Base-by-base conservation (phyloP, 1,140 invertebrate genomes). In the Radopholus similis region DNA sequence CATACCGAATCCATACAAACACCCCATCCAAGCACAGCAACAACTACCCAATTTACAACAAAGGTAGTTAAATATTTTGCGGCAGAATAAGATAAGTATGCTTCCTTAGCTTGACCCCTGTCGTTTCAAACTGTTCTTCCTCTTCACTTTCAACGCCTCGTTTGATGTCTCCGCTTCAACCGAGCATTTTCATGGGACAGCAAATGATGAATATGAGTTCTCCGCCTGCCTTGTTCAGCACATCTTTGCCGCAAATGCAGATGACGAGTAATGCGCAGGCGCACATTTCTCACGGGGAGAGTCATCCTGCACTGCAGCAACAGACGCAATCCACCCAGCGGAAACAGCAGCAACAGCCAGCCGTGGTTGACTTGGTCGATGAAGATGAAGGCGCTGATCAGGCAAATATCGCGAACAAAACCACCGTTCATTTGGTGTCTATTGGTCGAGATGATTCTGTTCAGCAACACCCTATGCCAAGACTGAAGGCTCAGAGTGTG, bases 401-500 rank as follows among this genome's bases (percentile, higher is more conserved):
- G 44, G 47, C 47, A 51, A 42, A 42, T 42, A 1, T 26, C 21
- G n/a, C n/a, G n/a, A 28, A 4, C 18, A 21, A 6, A 51, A 51
- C 0, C 47, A 21, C 47, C 13, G 8, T 28, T 51, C 6, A 51
- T 26, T 13, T 21, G 23, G 3, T 11, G 47, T 28, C 13, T 21
- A 9, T 26, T 15, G 9, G 38, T 42, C 18, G 11, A 13, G 38
- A 11, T 42, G 1, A 42, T n/a, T n/a, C n/a, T n/a, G n/a, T n/a
- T n/a, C n/a, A n/a, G n/a, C 38, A 42, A 42, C 47, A 51, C 23
- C 23, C 9, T 5, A 26, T 51, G 47, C n/a, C 18, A 28, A 51
- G 34, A 4, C 28, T 47, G n/a, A 62, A 62, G 34, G 40, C 58
- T 11, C 58, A 62, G 32, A 62, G 58, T 2, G 58, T 28, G 15